Evolutionary conservation across 92 coral and sea anemone genomes (phyloP), one percentile per base, ranked within the genome.

Genomic region (Muricea muricata): DNA sequence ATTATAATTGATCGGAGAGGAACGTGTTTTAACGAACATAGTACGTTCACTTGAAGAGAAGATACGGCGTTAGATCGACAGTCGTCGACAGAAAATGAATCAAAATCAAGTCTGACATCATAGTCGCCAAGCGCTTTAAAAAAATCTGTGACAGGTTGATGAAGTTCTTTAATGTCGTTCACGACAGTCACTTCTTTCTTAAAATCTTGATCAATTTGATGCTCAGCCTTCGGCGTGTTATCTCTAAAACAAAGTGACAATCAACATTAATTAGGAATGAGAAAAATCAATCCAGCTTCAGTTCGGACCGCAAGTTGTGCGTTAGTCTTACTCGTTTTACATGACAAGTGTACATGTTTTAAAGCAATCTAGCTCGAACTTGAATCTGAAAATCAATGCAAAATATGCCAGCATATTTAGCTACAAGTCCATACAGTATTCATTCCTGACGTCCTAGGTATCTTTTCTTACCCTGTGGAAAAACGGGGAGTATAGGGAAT

Each of bases 51-150:
- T 32, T 37, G 56, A 40, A 31, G 78, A 40, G 55, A 1, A 40
- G 78, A 71, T 40, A 37, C 54, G 34, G 23, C 10, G 54, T 71
- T 30, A 40, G 56, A 71, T 7, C 78, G 78, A 40, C 78, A 71
- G 31, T 71, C 78, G n/a, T 71, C 78, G 55, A 71, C 5, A 20
- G 78, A 71, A n/a, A 71, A 71, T 17, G 78, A 57, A 71, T 71
- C 78, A 31, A 71, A 71, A 42, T 71, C 78, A 30, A 71, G 42
- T 30, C 57, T 71, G 57, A 71, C 46, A 57, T 71, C 78, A 35
- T 37, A 30, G 57, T 71, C 23, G 23, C 78, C 78, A 9, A 71
- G 78, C 78, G 55, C 54, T n/a, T 50, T 55, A 50, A 71, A 71
- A 9, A 71, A 55, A 23, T 71, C 78, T 11, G 13, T 37, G 78